These are phyloP conservation scores for Drosophila quadrilineata DNA, from an alignment of 1,140 invertebrate species.

Conservation along the genomic window DNA sequence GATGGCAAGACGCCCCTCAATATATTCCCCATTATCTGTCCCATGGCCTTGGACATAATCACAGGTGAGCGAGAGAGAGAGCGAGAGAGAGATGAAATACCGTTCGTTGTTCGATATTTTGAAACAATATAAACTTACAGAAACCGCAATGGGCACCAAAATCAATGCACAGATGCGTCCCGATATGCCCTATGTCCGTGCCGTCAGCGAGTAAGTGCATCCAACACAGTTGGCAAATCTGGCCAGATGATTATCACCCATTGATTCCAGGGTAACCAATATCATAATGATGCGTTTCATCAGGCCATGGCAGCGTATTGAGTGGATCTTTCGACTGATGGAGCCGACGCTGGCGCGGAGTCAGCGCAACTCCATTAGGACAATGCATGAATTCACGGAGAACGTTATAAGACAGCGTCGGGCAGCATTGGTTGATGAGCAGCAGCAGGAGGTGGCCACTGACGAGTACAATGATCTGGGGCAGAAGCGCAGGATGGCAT, in stretches of 20 bases:
- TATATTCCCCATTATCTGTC: constrained; percentile 53
- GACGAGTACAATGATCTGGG: constrained; percentile 62
- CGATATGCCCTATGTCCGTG: constrained; percentile 87
- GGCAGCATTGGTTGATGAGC: constrained; percentile 45
- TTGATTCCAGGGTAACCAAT: constrained; percentile 45
- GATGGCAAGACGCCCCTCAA: constrained; percentile 57
- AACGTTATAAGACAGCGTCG: constrained; percentile 83
- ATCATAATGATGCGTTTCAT: constrained; percentile 53
- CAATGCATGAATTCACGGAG: constrained; percentile 87
- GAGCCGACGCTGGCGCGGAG: constrained; percentile 76
- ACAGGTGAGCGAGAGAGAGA: constrained; percentile 37
- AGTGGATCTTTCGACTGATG: constrained; percentile 56
- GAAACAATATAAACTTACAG: constrained; percentile 58
- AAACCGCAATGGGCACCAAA: constrained; percentile 91
- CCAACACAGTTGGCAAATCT: neutral
- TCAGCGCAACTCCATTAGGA: constrained; percentile 83
- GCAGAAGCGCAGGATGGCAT: constrained; percentile 85
- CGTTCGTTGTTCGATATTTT: no score
- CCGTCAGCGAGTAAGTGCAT: constrained; percentile 84
- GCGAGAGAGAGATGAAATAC: no score
- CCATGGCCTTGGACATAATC: constrained; percentile 63
- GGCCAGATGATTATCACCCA: neutral
- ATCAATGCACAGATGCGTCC: constrained; percentile 87
- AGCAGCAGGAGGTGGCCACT: neutral
- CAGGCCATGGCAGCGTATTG: constrained; percentile 52